A percentile compares a stretch with the other conserved stretches of the same genome.
phyloP scores from a whole-genome alignment of 2,888 invertebrate species.

The Papilio gigon region DNA sequence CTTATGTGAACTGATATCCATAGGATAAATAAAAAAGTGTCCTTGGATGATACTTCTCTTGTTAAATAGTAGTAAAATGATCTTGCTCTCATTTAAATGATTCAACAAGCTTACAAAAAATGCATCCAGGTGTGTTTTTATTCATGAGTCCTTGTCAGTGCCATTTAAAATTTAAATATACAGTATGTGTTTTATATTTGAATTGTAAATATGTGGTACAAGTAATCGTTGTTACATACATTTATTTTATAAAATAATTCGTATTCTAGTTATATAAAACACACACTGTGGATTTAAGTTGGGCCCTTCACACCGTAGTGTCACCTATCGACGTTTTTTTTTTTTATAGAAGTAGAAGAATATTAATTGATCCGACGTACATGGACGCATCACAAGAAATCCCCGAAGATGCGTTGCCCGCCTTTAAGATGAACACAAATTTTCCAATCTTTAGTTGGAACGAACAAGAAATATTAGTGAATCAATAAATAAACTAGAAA shows the following conservation, averaged over 20 bases:
- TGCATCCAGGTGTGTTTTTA: conserved; percentile 6
- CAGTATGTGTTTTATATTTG: conserved; percentile 16
- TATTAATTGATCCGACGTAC: too few species aligned
- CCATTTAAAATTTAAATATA: conserved; percentile 16
- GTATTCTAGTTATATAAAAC: neutral
- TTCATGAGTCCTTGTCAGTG: conserved; percentile 11
- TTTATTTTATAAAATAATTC: neutral
- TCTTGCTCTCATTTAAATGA: neutral
- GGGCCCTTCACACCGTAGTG: neutral
- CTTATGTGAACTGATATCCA: too few species aligned
- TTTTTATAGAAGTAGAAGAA: too few species aligned
- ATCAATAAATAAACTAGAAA: too few species aligned
- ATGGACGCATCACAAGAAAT: too few species aligned
- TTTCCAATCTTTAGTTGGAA: too few species aligned
- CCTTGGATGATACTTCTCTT: neutral
- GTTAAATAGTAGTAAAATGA: neutral
- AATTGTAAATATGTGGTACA: conserved; percentile 17
- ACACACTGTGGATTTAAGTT: neutral
- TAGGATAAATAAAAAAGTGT: neutral
- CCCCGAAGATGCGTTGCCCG: too few species aligned
- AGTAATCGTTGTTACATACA: neutral
- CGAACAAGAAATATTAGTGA: too few species aligned
- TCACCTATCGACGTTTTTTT: too few species aligned
- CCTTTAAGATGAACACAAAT: too few species aligned
- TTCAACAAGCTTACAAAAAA: neutral